A percentile compares a stretch with the other conserved stretches of the same genome.
phyloP scores from a whole-genome alignment of 2,797 vertebrate genomes.

The Astyanax mexicanus region DNA sequence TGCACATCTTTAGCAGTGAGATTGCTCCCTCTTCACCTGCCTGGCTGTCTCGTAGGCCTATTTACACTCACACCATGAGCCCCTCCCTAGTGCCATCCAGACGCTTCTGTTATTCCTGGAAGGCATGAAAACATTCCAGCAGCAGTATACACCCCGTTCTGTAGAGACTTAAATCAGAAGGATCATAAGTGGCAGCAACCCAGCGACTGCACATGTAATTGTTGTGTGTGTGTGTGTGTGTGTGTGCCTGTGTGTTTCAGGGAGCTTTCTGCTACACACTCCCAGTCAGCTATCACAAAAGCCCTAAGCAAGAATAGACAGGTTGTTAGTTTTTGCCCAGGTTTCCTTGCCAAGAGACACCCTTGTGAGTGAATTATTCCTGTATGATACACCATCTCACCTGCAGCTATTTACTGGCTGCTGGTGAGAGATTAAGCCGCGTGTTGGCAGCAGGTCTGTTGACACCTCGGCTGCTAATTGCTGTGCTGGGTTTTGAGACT shows the following conservation, averaged over 20 bases:
- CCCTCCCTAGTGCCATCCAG: conserved; percentile 6
- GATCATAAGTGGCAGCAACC: conserved; percentile 29
- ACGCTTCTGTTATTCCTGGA: conserved; percentile 34
- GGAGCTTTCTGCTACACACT: conserved; percentile 62
- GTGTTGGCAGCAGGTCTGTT: conserved; percentile 52
- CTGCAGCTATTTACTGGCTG: conserved; percentile 61
- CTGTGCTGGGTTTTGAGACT: conserved; percentile 34
- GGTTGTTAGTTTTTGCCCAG: conserved; percentile 70
- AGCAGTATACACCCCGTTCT: conserved; percentile 36
- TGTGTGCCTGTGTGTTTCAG: conserved; percentile 19
- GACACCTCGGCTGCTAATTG: conserved; percentile 55
- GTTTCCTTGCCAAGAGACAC: conserved; percentile 50
- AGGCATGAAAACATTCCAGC: conserved; percentile 26
- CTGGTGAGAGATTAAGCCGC: conserved; percentile 54
- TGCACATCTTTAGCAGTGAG: not conserved
- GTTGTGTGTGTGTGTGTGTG: conserved; percentile 20
- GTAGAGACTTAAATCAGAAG: conserved; percentile 32
- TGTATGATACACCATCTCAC: conserved; percentile 37
- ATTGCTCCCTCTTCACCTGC: not conserved
- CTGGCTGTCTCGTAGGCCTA: not conserved
- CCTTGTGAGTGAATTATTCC: conserved; percentile 56
- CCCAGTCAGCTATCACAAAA: conserved; percentile 69
- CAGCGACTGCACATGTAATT: not conserved
- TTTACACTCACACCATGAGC: conserved; percentile 19
- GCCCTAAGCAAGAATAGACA: conserved; percentile 75